phyloP scores from a whole-genome alignment of 2,888 invertebrate genomes.

The Hydropsyche betteni region DNA sequence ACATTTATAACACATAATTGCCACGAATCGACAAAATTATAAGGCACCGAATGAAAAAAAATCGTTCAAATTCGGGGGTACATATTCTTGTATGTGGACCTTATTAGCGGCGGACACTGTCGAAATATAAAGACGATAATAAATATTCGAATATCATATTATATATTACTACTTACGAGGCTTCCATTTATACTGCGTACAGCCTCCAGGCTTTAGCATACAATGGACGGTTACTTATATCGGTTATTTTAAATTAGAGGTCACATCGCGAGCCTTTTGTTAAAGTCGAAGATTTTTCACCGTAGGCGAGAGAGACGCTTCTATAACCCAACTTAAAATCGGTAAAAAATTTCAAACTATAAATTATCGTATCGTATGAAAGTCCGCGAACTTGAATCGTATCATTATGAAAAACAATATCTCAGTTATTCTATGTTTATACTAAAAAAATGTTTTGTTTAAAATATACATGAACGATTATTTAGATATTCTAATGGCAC shows the following conservation, averaged over 20 bases:
- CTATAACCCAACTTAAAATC: no score
- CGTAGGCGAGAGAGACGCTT: slow-evolving; percentile 16
- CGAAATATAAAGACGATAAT: slow-evolving; percentile 19
- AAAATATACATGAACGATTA: neutral
- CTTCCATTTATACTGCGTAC: slow-evolving; percentile 20
- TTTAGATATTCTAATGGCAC: slow-evolving; percentile 22
- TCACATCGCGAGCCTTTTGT: slow-evolving; percentile 4
- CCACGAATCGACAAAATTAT: slow-evolving; percentile 15
- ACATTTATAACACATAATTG: slow-evolving; percentile 29
- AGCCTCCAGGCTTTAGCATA: slow-evolving; percentile 34
- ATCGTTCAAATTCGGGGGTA: slow-evolving; percentile 4
- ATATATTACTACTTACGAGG: slow-evolving; percentile 21
- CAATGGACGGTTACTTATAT: slow-evolving; percentile 37
- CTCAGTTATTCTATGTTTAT: no score
- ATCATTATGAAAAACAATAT: no score
- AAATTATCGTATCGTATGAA: no score
- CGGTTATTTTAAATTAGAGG: slow-evolving; percentile 33
- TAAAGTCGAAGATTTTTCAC: slow-evolving; percentile 25
- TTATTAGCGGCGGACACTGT: slow-evolving; percentile 8
- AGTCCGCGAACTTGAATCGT: no score
- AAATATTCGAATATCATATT: slow-evolving; percentile 28
- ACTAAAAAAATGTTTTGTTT: no score
- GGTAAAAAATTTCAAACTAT: no score
- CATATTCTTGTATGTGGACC: neutral
- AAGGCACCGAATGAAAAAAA: slow-evolving; percentile 14